Conservation (phyloP, 2,113 vertebrate genomes). For the Tupaia chinensis region DNA sequence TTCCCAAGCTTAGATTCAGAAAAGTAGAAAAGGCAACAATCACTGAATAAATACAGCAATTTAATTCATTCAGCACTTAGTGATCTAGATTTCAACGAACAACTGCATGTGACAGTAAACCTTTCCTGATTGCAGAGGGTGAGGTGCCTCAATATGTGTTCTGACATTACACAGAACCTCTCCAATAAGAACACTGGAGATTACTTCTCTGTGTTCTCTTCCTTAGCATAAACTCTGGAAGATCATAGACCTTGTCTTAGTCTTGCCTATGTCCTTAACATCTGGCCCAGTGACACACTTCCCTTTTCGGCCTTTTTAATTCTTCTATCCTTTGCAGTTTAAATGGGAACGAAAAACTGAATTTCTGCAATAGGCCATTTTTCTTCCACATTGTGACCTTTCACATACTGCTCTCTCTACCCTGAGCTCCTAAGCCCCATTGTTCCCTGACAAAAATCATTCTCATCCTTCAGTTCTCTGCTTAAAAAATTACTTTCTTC, state of each 20-base stretch:
- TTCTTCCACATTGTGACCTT: neutral
- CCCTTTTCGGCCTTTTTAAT: neutral
- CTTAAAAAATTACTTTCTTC: conserved; percentile 13
- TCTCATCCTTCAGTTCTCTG: neutral
- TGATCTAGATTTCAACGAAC: conserved; percentile 33
- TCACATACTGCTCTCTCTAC: neutral
- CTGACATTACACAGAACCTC: neutral
- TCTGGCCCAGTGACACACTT: neutral
- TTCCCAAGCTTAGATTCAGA: neutral
- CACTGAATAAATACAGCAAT: conserved; percentile 12
- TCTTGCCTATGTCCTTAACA: neutral
- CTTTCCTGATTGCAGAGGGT: neutral
- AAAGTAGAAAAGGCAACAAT: conserved; percentile 5
- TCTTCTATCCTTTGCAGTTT: neutral
- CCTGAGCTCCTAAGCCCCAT: neutral
- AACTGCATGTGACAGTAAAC: neutral
- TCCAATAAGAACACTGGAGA: neutral
- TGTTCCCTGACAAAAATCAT: neutral
- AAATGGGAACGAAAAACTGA: neutral
- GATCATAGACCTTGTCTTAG: neutral
- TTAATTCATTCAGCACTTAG: conserved; percentile 27
- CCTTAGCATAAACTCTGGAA: neutral
- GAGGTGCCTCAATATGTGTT: neutral
- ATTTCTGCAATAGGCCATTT: neutral
- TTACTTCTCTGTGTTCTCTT: neutral